Base-by-base conservation (phyloP, 2,797 vertebrate species). In the Eulemur rubriventer region DNA sequence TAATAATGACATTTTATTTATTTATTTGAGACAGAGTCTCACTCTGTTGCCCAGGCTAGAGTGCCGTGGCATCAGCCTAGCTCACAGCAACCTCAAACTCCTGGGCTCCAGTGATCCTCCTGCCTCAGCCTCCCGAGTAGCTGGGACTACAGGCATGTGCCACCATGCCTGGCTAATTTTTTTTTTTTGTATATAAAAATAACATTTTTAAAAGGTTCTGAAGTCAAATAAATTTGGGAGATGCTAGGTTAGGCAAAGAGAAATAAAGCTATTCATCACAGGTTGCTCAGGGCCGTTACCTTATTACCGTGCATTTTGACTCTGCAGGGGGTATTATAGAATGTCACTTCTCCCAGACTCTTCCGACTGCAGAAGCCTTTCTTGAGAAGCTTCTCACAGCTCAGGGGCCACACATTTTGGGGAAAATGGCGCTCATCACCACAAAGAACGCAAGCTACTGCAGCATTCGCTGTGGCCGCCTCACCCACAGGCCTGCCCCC, bases 271-370 rank as follows among this genome's bases (percentile, higher is more conserved):
- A 11, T 16, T 17, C 50, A 35, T 73, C 20, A 17, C 14, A 55
- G 59, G 4, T 63, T 50, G 61, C 26, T 28, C 61, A 12, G 33
- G n/a, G 41, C 76, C 14, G 7, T 26, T 11, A 70, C 28, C 22
- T 48, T 28, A 7, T 7, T 0, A 2, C 20, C 1, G 8, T 0
- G 1, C 57, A 20, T 13, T 30, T 41, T 13, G 9, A 33, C 48
- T 55, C 55, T 48, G 61, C 26, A 13, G 48, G 9, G 16, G 30
- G 18, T 3, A 0, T 22, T 35, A 43, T 12, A 69, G 72, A 75
- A 55, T 1, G 0, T 3, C 11, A 0, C 30, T 88, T 73, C 48
- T 17, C 59, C 79, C 73, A 43, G 33, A 52, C 3, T 30, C 18
- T 26, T 30, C 79, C 20, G 16, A 22, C 28, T 13, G 12, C 43